Evolutionary conservation across 2,797 vertebrate genomes (phyloP).

Genomic region (Notoglanidium macrostoma): DNA sequence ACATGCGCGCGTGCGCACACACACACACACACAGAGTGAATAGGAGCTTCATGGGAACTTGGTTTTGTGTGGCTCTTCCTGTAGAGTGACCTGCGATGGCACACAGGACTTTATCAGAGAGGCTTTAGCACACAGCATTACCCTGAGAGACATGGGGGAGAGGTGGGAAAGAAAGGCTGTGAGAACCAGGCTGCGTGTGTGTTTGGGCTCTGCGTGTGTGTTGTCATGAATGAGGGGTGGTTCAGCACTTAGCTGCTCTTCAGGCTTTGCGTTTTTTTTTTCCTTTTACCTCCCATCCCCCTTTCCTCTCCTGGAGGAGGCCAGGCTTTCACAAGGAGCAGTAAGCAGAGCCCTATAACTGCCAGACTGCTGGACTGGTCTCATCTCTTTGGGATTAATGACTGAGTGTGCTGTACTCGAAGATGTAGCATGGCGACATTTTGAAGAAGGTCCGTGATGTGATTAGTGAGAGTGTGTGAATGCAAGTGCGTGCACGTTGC

Average conservation of each 20-base stretch:
- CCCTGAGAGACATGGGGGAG: conserved; percentile 24
- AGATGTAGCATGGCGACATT: not conserved
- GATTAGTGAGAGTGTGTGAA: not conserved
- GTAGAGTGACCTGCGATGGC: conserved; percentile 70
- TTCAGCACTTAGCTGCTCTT: conserved; percentile 55
- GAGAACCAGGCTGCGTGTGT: conserved; percentile 48
- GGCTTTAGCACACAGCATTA: conserved; percentile 42
- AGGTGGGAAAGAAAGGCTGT: conserved; percentile 22
- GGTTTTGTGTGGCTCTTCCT: conserved; percentile 74
- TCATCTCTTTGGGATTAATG: conserved; percentile 19
- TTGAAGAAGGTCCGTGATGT: conserved; percentile 4
- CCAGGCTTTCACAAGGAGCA: conserved; percentile 70
- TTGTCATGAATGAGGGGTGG: conserved; percentile 45
- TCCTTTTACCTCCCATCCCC: conserved; percentile 28
- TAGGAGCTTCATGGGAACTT: conserved; percentile 75
- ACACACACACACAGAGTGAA: conserved; percentile 45
- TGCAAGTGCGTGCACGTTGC: conserved; percentile 11
- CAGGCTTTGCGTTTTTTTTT: conserved; percentile 11
- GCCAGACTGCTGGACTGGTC: conserved; percentile 52
- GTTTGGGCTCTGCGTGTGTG: conserved; percentile 48
- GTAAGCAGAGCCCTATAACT: conserved; percentile 36
- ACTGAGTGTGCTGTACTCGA: not conserved
- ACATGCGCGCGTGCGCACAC: conserved; percentile 37
- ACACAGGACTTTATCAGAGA: conserved; percentile 68
- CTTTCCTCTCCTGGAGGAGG: conserved; percentile 58